Evolutionary conservation across 1,140 invertebrate genomes (phyloP), one percentile per base, ranked within the genome.

Genomic region (Zaprionus camerounensis): DNA sequence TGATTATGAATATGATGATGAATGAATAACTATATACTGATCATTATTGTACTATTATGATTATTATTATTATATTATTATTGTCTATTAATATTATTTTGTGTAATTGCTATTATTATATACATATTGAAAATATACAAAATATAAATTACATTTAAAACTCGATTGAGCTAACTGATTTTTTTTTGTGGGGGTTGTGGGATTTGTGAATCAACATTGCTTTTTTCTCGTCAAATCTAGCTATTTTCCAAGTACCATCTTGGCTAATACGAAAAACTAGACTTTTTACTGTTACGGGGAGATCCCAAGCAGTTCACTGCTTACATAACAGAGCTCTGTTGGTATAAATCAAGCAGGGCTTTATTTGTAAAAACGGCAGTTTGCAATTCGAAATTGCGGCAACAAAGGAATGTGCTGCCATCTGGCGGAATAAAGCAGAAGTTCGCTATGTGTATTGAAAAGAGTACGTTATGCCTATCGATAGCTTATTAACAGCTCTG

Each of bases 11-110:
- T 62, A 75, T 71, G 36, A 70, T 34, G 31, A 34, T 34, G 31
- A 34, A 65, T 77, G 68, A 58, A 78, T 73, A 68, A 22, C 70
- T 70, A 78, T 28, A 76, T 71, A 71, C 67, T 34, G 68, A 76
- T 68, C 65, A 76, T 79, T 71, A 76, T 79, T 79, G 68, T 79
- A 79, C 73, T 71, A 76, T 76, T 76, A 76, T 76, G 62, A 76
- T 76, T 74, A 78, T 78, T 63, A 70, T 69, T 70, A 78, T 69
- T 74, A 65, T 80, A 72, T 77, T 77, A 72, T 80, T 77, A 77
- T 73, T 80, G 78, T 80, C 75, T 79, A 79, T 79, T 80, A 80
- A 80, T 77, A 80, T 80, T 77, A 80, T 80, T 80, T 80, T 77
- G 74, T 73, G 78, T 80, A 80, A 80, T 80, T 80, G 77, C 74